These are phyloP conservation scores for Leptopilina myrica DNA, from an alignment of 2,888 invertebrate genomes.

Conservation along the genomic window DNA sequence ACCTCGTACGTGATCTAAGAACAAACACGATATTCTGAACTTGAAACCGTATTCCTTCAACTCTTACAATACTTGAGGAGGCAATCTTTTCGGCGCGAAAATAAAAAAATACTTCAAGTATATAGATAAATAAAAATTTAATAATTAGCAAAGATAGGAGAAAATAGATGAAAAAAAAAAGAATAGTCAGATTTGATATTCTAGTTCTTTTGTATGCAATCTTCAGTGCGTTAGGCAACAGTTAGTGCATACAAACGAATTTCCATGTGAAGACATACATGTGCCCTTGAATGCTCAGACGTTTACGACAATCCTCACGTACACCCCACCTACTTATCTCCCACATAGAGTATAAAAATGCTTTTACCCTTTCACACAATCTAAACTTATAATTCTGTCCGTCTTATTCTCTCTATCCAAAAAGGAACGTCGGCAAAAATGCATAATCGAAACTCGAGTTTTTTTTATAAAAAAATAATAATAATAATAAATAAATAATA, in stretches of 20 bases:
- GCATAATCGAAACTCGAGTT: no score
- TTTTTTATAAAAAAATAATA: no score
- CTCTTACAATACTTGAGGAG: not conserved
- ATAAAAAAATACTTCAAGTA: no score
- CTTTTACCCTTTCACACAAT: slow-evolving; percentile 52
- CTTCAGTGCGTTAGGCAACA: slow-evolving; percentile 43
- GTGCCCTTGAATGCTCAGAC: slow-evolving; percentile 70
- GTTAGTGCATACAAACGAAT: slow-evolving; percentile 57
- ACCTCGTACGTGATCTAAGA: slow-evolving; percentile 33
- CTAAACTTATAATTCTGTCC: slow-evolving; percentile 23
- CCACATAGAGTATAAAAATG: slow-evolving; percentile 56
- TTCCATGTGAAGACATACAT: slow-evolving; percentile 61
- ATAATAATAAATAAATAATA: no score
- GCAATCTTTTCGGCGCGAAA: not conserved
- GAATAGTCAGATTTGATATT: no score
- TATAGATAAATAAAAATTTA: no score
- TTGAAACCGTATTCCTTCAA: slow-evolving; percentile 1
- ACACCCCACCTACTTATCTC: slow-evolving; percentile 59
- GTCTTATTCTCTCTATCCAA: slow-evolving; percentile 12
- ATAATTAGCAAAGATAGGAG: no score
- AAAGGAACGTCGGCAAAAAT: no score
- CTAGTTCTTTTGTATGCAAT: not conserved
- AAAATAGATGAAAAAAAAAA: no score
- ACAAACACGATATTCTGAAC: slow-evolving; percentile 22
- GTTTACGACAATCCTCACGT: slow-evolving; percentile 73